phyloP scores from a whole-genome alignment of 2,797 vertebrate genomes.

The Loris lydekkerianus region DNA sequence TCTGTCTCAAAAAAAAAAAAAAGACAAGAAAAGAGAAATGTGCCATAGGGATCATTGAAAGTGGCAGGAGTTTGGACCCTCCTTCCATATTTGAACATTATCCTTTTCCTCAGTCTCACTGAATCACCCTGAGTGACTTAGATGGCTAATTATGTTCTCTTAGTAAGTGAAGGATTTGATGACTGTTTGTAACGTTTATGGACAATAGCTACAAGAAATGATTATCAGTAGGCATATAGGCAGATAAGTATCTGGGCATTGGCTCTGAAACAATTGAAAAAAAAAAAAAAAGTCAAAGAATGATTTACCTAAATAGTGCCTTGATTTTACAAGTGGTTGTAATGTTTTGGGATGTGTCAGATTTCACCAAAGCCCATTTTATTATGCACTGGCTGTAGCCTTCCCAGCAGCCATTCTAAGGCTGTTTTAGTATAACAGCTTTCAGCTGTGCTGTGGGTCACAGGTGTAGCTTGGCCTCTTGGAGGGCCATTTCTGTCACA shows the following conservation, averaged over 20 bases:
- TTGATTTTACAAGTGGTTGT: conserved; percentile 47
- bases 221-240: neutral
- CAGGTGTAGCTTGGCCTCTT: neutral
- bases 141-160: neutral
- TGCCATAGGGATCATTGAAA: neutral
- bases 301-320: neutral
- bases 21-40: neutral
- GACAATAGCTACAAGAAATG: neutral
- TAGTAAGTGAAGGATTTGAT: neutral
- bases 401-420: neutral
- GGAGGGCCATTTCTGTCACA: neutral
- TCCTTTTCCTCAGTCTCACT: neutral
- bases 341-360: neutral
- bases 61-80: neutral
- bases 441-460: neutral
- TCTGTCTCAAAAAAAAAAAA: no score
- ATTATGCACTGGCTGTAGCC: neutral
- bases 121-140: neutral
- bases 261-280: conserved; percentile 18
- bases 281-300: neutral
- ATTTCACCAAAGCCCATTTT: neutral
- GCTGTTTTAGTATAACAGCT: neutral
- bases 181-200: neutral
- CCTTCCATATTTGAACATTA: neutral
- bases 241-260: neutral